Evolutionary conservation across 2,113 vertebrate species (phyloP), one percentile per base, ranked within the genome.

Genomic region (Aplodontia rufa): DNA sequence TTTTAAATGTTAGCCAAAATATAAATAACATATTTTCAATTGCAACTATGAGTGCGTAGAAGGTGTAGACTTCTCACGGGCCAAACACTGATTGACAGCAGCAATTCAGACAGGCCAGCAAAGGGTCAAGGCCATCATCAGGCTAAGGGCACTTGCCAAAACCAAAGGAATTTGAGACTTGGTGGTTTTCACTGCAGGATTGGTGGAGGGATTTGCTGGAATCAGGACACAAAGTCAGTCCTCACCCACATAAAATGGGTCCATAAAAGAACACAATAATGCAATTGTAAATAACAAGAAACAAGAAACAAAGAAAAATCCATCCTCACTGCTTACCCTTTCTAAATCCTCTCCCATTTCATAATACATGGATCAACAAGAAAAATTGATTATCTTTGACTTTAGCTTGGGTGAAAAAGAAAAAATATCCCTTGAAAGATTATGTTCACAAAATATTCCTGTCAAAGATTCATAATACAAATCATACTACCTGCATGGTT

Each of bases 1-100:
- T 55, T 85, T 87, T 93, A 91, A 94, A 92, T 92, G 35, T 45
- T 92, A 94, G 22, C 5, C 75, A 96, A 96, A 92, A 89, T 95
- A 94, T 47, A 88, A 96, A 91, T 86, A 88, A 82, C 13, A 60
- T 94, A 32, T 90, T 92, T 94, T 90, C 51, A 47, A 58, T 28
- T 51, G 35, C 9, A 81, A 93, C 22, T 19, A 60, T 49, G 71
- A 72, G 45, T 76, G 35, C 22, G 75, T n/a, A 71, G 69, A 66
- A 71, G 69, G 32, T 74, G 17, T 71, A 28, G 49, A 35, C 37
- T 97, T 76, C 66, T 94, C 75, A 71, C n/a, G 45, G 28, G 32
- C n/a, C 26, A 90, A 83, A 74, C 8, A n/a, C 24, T 49, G 45
- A 79, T 5, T 69, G 37, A 93, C 5, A 92, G 28, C 12, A 90